phyloP scores from a whole-genome alignment of 2,113 vertebrate species.

The Sorex fumeus region DNA sequence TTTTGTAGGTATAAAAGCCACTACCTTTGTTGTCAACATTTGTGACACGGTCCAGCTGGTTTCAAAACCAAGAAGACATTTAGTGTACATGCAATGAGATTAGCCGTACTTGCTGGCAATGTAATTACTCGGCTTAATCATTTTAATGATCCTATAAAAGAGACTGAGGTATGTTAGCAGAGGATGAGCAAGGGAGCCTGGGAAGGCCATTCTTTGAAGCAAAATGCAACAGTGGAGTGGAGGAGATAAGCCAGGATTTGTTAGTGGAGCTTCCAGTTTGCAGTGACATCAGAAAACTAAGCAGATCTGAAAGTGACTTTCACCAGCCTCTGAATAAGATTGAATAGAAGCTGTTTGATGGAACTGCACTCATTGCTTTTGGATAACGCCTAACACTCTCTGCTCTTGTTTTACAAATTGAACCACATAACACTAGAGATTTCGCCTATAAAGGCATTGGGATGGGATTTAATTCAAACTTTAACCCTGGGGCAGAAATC shows the following conservation, averaged over 20 bases:
- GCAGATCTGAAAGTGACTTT: not conserved
- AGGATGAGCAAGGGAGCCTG: not conserved
- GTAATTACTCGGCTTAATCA: conserved; percentile 57
- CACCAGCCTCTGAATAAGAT: not conserved
- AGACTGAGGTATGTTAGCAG: not conserved
- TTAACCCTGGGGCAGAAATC: not conserved
- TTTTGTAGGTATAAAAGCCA: conserved; percentile 53
- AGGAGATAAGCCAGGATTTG: not conserved
- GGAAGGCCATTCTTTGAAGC: conserved; percentile 27
- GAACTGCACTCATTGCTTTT: not conserved
- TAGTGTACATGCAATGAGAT: conserved; percentile 24
- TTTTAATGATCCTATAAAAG: conserved; percentile 55
- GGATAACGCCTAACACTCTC: not conserved
- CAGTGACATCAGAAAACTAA: not conserved
- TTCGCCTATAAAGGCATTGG: not conserved
- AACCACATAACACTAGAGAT: not conserved
- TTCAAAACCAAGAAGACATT: conserved; percentile 56
- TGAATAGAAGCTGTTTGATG: not conserved
- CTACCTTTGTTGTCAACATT: conserved; percentile 71
- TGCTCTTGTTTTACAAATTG: not conserved
- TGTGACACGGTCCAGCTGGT: conserved; percentile 52
- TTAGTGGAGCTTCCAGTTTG: not conserved
- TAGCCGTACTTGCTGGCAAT: not conserved
- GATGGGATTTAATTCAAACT: not conserved
- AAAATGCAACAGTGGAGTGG: not conserved